Conservation (phyloP, 2,888 invertebrate genomes). For the Athalia circularis region DNA sequence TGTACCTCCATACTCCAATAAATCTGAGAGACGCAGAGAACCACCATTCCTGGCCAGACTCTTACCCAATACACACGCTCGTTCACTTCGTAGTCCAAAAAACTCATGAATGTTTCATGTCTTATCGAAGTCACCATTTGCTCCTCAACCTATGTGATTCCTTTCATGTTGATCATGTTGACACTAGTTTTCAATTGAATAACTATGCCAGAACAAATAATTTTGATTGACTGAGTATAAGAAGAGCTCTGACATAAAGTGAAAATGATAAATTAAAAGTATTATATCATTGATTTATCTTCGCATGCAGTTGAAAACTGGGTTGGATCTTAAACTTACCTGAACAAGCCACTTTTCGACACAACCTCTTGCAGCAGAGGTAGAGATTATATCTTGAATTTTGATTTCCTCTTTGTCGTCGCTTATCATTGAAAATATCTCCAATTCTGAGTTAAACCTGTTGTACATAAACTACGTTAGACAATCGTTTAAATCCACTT, state of each 20-base stretch:
- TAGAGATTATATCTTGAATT: constrained; percentile 80
- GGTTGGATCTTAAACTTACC: constrained; percentile 59
- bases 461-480: not conserved
- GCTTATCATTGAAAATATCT: constrained; percentile 87
- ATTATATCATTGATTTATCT: not conserved
- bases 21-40: constrained; percentile 86
- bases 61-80: constrained; percentile 83
- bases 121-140: constrained; percentile 86
- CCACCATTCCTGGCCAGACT: constrained; percentile 89
- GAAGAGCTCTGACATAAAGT: not conserved
- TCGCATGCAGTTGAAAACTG: not conserved
- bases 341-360: constrained; percentile 91
- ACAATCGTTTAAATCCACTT: not conserved
- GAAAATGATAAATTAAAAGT: not conserved
- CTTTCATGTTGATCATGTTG: constrained; percentile 28
- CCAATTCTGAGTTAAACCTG: constrained; percentile 81
- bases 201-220: constrained; percentile 31
- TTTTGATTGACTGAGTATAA: not conserved
- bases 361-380: constrained; percentile 85
- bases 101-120: constrained; percentile 82
- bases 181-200: constrained; percentile 27
- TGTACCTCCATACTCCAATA: constrained; percentile 90
- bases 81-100: constrained; percentile 79
- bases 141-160: constrained; percentile 81
- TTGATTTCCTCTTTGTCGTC: constrained; percentile 84